Conservation (phyloP, 1,140 invertebrate species). For the Acyrthosiphon pisum region DNA sequence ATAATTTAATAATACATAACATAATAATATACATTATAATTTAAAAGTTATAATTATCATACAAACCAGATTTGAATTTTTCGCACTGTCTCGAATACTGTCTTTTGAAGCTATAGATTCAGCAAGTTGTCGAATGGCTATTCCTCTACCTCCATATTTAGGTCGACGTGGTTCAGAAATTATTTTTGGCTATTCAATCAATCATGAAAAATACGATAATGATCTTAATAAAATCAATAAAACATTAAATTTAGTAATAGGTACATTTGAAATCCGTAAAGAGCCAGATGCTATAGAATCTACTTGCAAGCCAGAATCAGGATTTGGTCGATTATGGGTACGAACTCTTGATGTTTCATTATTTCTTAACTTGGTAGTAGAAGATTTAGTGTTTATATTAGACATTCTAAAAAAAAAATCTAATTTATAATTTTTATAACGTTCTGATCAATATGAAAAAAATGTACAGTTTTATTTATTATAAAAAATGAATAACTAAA, state of each 20-base stretch:
- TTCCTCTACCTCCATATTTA: slow-evolving; percentile 25
- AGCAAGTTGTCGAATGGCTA: not conserved
- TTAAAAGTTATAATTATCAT: not conserved
- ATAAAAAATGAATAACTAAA: not conserved
- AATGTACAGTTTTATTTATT: too few relatives aligned
- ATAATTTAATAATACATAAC: too few relatives aligned
- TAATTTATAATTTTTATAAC: not conserved
- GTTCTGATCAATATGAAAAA: not conserved
- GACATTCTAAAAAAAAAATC: not conserved
- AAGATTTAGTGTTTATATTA: not conserved
- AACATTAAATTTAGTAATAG: not conserved
- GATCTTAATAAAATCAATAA: not conserved
- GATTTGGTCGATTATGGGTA: not conserved
- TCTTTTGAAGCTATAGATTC: not conserved
- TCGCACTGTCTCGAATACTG: too few relatives aligned
- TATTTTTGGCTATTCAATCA: not conserved
- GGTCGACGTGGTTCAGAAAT: not conserved
- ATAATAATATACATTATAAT: too few relatives aligned
- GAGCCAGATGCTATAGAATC: not conserved
- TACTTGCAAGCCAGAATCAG: not conserved
- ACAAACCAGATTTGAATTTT: not conserved
- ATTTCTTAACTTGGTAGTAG: slow-evolving; percentile 9
- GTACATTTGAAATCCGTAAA: not conserved
- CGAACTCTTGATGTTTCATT: not conserved
- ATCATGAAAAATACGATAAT: not conserved